Evolutionary conservation across 2,797 vertebrate species (phyloP).

Genomic region (Sebastes oblongus): DNA sequence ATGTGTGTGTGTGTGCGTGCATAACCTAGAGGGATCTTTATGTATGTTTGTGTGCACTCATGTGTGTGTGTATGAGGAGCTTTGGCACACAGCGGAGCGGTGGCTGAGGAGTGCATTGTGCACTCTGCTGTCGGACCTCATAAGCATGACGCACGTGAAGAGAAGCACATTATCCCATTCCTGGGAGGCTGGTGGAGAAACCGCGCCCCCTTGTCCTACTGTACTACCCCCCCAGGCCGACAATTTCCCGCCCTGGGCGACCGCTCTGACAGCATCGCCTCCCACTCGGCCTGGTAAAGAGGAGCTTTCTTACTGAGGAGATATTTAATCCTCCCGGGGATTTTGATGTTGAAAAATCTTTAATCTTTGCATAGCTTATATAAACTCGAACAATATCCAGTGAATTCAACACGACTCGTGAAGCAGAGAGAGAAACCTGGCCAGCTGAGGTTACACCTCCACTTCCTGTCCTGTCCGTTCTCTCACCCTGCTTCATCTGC

Average conservation of each 20-base stretch:
- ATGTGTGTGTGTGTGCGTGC: slow-evolving; percentile 9
- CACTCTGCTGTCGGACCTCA: slow-evolving; percentile 66
- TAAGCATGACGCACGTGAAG: slow-evolving; percentile 63
- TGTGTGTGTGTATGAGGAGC: slow-evolving; percentile 29
- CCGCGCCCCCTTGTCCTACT: slow-evolving; percentile 13
- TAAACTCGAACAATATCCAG: not conserved
- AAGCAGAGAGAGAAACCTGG: not conserved
- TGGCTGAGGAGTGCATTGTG: slow-evolving; percentile 52
- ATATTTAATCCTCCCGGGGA: slow-evolving; percentile 35
- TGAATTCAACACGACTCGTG: not conserved
- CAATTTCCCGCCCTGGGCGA: not conserved
- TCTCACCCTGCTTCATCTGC: slow-evolving; percentile 45
- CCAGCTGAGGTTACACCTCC: slow-evolving; percentile 41
- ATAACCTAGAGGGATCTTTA: slow-evolving; percentile 17
- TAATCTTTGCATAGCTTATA: slow-evolving; percentile 51
- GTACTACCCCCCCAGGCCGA: not conserved
- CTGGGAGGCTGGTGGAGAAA: slow-evolving; percentile 26
- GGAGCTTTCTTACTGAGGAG: slow-evolving; percentile 40
- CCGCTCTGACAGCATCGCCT: slow-evolving; percentile 10
- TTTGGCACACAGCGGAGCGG: slow-evolving; percentile 21
- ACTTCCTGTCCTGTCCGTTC: slow-evolving; percentile 27
- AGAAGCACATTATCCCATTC: slow-evolving; percentile 66
- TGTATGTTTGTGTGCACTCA: slow-evolving; percentile 35
- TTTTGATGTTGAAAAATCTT: slow-evolving; percentile 52
- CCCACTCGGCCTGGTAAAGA: slow-evolving; percentile 15